Evolutionary conservation across 2,888 invertebrate genomes (phyloP), one percentile per base, ranked within the genome.

Genomic region (Bellardia pandia): DNA sequence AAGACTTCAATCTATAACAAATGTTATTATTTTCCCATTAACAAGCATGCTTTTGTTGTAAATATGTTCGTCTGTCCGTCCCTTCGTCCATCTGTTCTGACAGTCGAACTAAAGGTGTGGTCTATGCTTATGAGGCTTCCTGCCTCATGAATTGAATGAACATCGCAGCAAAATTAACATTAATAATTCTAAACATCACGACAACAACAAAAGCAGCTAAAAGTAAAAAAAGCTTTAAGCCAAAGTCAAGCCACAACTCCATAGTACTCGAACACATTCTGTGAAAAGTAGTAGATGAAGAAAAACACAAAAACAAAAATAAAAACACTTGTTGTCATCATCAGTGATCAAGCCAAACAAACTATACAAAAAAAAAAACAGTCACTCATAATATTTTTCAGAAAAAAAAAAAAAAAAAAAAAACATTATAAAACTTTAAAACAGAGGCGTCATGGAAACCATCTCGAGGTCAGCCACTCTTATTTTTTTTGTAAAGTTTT

Each of bases 381-480:
- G 66, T 80, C 81, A 81, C 64, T 80, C 69, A 85, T 76, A 66
- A 60, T 69, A 71, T 68, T 56, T 68, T 16, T 62, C 11, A 51
- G 51, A 58, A 72, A 58, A 62, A 79, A 58, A 48, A 80, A 82
- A n/a, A 56, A 69, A 58, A 58, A 72, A 58, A 62, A 79, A 58
- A 48, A 80, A 82, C 14, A 14, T 37, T 30, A 82, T 79, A 69
- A 76, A 81, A 85, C 64, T 77, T 77, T 64, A 81, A 85, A 85
- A 85, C 85, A 82, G 88, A 88, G 87, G 88, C 88, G 87, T 86
- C 77, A 88, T 88, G 88, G 86, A 90, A 89, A 90, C 88, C 88
- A 89, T 89, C 90, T 90, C 90, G 89, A 90, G 90, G 90, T 90
- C 90, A 89, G 88, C 89, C 81, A 88, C 90, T 89, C 69, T 85